A percentile compares a stretch with the other conserved stretches of the same genome.
Evolutionary conservation across 1,140 invertebrate genomes (phyloP).

Genomic region (Belonocnema kinseyi): DNA sequence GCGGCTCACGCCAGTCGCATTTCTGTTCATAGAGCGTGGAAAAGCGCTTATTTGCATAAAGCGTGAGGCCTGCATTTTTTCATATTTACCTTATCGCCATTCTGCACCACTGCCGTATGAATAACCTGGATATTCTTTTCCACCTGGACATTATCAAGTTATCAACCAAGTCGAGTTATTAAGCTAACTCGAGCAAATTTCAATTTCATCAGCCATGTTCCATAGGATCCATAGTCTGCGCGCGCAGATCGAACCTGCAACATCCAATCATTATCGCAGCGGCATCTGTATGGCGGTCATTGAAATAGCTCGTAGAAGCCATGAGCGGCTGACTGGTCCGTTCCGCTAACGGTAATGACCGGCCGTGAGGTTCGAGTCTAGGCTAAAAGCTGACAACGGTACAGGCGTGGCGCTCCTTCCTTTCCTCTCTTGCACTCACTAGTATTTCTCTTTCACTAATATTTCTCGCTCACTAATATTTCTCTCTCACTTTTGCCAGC

Average conservation of each 20-base stretch:
- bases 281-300: slow-evolving; percentile 74
- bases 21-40: slow-evolving; percentile 8
- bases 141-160: background rate
- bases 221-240: slow-evolving; percentile 45
- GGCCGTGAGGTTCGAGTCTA: slow-evolving; percentile 70
- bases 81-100: background rate
- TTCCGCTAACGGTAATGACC: slow-evolving; percentile 76
- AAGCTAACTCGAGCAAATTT: slow-evolving; percentile 9
- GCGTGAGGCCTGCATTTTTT: background rate
- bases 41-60: slow-evolving; percentile 6
- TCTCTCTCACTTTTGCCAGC: background rate
- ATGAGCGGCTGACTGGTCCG: slow-evolving; percentile 61
- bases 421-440: background rate
- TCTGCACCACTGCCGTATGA: background rate
- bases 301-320: slow-evolving; percentile 74
- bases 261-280: slow-evolving; percentile 73
- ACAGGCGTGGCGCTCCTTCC: slow-evolving; percentile 33
- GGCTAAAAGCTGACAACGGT: slow-evolving; percentile 65
- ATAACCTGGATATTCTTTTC: background rate
- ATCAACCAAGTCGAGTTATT: background rate
- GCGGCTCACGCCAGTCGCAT: background rate
- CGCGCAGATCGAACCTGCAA: slow-evolving; percentile 46
- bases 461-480: background rate
- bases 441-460: no score
- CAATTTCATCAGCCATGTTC: slow-evolving; percentile 49